Base-by-base conservation (phyloP, 2,113 vertebrate species). In the Tychaedon coryphoeus region DNA sequence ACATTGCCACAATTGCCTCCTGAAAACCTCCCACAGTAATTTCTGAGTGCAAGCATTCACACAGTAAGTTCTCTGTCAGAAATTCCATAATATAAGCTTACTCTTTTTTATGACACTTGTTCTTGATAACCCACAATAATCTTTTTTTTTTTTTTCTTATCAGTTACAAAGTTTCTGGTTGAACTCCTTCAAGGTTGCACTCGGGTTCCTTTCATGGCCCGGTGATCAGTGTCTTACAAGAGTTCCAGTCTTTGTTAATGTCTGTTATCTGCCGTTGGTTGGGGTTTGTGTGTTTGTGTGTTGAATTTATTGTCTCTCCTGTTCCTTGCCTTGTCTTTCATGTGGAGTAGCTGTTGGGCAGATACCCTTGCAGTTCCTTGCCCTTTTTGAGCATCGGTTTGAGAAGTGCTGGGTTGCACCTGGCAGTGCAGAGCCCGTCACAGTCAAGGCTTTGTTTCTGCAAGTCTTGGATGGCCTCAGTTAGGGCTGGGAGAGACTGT, bases 311-410 rank as follows among this genome's bases (percentile, higher is more conserved):
- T 95, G 48, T 95, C 51, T 83, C 47, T 90, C 14, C 67, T 43
- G 42, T 80, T 97, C 47, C 88, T 94, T 95, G 72, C 56, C 64
- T 88, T 60, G 67, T 74, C 92, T 97, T 96, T 96, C 84, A 94
- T 91, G 86, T 93, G 71, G 22, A 74, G 50, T 45, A 86, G 42
- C 88, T 88, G 86, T 89, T 93, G 69, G 20, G 20, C 29, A 78
- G 88, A 43, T 94, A 88, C 11, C 69, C 72, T 86, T 92, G 54
- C 66, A 79, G 74, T 61, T 93, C 86, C 71, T 90, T 93, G 71
- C 43, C 38, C 14, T 48, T 12, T 91, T 79, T 54, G 38, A 94
- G 53, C 42, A 38, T 45, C 0, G 1, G 22, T 81, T 91, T 92
- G 23, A 82, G 74, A 38, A 25, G 28, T 79, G 61, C 57, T 89